Conservation (phyloP, 1,140 invertebrate species). For the Anadara kagoshimensis region DNA sequence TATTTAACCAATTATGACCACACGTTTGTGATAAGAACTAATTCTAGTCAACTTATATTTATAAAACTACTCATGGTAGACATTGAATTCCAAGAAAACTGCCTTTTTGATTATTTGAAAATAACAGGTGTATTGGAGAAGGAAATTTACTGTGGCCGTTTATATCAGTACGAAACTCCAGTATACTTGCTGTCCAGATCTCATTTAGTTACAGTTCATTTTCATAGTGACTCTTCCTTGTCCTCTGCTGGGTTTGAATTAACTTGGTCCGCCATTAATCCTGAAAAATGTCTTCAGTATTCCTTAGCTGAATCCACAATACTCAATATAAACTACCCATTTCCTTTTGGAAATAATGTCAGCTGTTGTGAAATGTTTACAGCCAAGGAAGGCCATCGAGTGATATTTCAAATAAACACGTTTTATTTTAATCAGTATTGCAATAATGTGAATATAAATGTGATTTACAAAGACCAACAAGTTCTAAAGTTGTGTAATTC, state of each 20-base stretch:
- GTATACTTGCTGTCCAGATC: not conserved
- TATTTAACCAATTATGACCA: not conserved
- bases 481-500: too few species aligned
- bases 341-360: not conserved
- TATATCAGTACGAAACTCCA: not conserved
- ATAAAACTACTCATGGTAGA: not conserved
- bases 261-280: not conserved
- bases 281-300: not conserved
- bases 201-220: not conserved
- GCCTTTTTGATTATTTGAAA: not conserved
- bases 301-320: not conserved
- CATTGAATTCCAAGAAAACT: not conserved
- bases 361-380: not conserved
- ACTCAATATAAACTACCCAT: not conserved
- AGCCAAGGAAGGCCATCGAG: not conserved
- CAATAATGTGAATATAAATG: too few species aligned
- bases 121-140: not conserved
- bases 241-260: not conserved
- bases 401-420: too few species aligned
- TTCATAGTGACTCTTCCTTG: not conserved
- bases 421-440: too few species aligned
- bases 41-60: not conserved
- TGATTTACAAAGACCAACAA: too few species aligned
- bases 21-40: not conserved
- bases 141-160: not conserved